These are phyloP conservation scores for Gryon sp. DNA, from an alignment of 1,140 invertebrate genomes.

Conservation along the genomic window DNA sequence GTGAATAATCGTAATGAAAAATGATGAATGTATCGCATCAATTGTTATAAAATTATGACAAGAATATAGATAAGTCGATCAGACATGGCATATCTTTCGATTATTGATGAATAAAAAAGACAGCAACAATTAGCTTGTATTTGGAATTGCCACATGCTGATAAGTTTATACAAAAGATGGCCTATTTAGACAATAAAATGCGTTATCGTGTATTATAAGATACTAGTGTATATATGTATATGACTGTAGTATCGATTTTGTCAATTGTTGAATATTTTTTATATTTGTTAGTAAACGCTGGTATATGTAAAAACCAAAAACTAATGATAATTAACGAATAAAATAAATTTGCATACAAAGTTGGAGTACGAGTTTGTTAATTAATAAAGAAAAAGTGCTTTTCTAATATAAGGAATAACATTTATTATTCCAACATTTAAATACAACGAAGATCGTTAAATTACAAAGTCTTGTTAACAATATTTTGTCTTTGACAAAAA, in stretches of 20 bases:
- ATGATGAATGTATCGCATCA: not conserved
- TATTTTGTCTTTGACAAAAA: constrained; percentile 49
- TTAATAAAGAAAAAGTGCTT: not conserved
- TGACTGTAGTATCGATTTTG: constrained; percentile 14
- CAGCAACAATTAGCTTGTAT: constrained; percentile 10
- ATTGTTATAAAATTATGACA: constrained; percentile 22
- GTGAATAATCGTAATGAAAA: not conserved
- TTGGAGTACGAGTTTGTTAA: not conserved
- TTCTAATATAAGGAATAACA: constrained; percentile 23
- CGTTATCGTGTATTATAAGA: constrained; percentile 5
- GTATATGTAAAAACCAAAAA: not conserved
- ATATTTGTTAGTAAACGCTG: constrained; percentile 8
- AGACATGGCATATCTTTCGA: constrained; percentile 30
- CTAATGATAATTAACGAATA: constrained; percentile 16
- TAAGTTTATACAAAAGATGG: constrained; percentile 30
- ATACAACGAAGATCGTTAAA: constrained; percentile 33
- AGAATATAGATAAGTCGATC: constrained; percentile 23
- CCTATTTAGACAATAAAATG: constrained; percentile 44
- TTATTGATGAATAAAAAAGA: constrained; percentile 30
- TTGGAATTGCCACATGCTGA: not conserved
- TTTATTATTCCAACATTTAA: constrained; percentile 30
- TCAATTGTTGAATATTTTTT: constrained; percentile 33
- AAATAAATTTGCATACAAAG: constrained; percentile 29
- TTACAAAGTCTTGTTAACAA: constrained; percentile 48
- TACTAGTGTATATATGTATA: constrained; percentile 6